Evolutionary conservation across 2,888 invertebrate genomes (phyloP).

Genomic region (Lepetodrilus schrolli): DNA sequence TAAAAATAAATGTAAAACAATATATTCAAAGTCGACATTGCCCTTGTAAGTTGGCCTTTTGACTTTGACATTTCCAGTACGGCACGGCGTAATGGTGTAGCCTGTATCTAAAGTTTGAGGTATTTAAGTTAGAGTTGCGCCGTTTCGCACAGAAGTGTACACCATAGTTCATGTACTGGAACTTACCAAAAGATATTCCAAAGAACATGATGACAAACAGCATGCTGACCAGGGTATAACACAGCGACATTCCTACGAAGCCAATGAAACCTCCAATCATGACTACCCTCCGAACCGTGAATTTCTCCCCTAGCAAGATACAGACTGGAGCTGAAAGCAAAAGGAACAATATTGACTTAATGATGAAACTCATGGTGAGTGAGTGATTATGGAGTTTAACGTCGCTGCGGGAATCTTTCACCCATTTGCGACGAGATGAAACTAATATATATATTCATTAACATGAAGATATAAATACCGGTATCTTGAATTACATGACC

Average conservation of each 20-base stretch:
- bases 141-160: background rate
- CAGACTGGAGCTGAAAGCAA: conserved; percentile 59
- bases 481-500: background rate
- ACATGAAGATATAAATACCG: background rate
- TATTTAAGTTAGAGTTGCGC: background rate
- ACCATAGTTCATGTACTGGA: background rate
- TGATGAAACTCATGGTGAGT: too few relatives aligned
- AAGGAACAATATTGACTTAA: background rate
- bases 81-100: too few relatives aligned
- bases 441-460: background rate
- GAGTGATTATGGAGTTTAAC: too few relatives aligned
- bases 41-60: too few relatives aligned
- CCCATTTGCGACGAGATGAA: too few relatives aligned
- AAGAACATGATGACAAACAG: conserved; percentile 56
- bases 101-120: too few relatives aligned
- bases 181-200: conserved; percentile 56
- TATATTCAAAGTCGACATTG: too few relatives aligned
- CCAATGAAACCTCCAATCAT: conserved; percentile 61
- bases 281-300: conserved; percentile 54
- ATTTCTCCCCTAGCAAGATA: conserved; percentile 55
- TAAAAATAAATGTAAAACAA: too few relatives aligned
- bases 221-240: conserved; percentile 56
- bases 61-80: too few relatives aligned
- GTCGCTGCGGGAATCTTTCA: too few relatives aligned
- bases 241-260: conserved; percentile 49